phyloP scores from a whole-genome alignment of 2,888 invertebrate genomes.

The Idaea dimidiata region DNA sequence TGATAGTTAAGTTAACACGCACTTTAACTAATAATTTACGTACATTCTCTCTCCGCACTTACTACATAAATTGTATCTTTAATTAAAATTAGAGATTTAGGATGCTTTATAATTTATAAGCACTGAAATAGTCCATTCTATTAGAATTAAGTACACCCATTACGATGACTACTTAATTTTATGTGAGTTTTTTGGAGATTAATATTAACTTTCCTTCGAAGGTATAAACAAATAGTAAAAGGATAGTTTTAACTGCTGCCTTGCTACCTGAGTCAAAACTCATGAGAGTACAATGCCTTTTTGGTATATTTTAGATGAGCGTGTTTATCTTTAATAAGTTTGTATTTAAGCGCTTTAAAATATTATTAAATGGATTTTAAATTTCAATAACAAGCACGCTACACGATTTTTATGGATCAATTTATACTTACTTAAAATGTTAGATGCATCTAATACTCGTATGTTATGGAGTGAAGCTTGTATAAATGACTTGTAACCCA shows the following conservation, averaged over 20 bases:
- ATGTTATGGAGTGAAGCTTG: not conserved
- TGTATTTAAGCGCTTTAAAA: too few species aligned
- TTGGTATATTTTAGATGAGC: too few species aligned
- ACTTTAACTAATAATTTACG: not conserved
- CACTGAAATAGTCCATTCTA: not conserved
- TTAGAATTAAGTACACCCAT: not conserved
- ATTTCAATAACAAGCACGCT: not conserved
- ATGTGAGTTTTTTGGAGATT: not conserved
- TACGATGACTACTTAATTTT: not conserved
- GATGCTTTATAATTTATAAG: not conserved
- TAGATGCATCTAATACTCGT: not conserved
- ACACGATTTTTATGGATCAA: not conserved
- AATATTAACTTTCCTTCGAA: not conserved
- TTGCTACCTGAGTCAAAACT: too few species aligned
- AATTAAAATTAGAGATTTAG: slow-evolving; percentile 2
- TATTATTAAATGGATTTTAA: not conserved
- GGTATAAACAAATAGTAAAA: too few species aligned
- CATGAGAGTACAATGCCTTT: too few species aligned
- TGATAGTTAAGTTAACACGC: not conserved
- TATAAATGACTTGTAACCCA: not conserved
- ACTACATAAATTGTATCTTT: not conserved
- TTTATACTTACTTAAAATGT: not conserved
- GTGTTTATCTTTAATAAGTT: too few species aligned
- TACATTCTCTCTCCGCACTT: not conserved
- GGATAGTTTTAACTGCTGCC: too few species aligned